These are phyloP conservation scores for Percopsis omiscomaycus DNA, from an alignment of 2,797 vertebrate species.

Conservation along the genomic window DNA sequence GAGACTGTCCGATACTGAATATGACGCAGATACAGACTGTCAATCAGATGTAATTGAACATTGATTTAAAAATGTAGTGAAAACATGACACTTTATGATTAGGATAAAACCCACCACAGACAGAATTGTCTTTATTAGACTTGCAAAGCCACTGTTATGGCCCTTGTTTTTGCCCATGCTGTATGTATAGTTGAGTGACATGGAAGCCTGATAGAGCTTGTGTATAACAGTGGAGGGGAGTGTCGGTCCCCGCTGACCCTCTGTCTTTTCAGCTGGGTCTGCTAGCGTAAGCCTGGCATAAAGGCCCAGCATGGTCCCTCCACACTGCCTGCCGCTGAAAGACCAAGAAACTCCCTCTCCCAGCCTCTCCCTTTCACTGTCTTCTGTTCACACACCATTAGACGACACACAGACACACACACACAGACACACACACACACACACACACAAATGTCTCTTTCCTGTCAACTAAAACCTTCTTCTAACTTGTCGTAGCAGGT, in stretches of 20 bases:
- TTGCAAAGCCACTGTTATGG: too few relatives aligned
- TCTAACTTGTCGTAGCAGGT: constrained; percentile 66
- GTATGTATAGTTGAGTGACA: background rate
- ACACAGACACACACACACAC: constrained; percentile 14
- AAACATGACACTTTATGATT: too few relatives aligned
- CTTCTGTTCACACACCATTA: constrained; percentile 16
- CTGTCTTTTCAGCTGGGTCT: constrained; percentile 60
- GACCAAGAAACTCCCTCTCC: constrained; percentile 54
- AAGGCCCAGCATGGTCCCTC: constrained; percentile 69
- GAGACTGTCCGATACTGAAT: too few relatives aligned
- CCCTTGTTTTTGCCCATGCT: too few relatives aligned
- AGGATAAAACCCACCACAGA: too few relatives aligned
- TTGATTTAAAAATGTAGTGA: too few relatives aligned
- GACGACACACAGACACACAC: background rate
- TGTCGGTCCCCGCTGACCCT: constrained; percentile 59
- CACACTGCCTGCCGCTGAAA: constrained; percentile 44
- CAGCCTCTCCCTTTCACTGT: constrained; percentile 63
- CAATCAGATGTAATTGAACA: too few relatives aligned
- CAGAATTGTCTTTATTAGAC: too few relatives aligned
- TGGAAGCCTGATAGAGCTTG: background rate
- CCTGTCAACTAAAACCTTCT: constrained; percentile 45
- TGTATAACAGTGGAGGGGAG: constrained; percentile 59
- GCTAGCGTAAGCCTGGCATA: constrained; percentile 62
- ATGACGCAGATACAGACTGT: too few relatives aligned
- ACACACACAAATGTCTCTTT: constrained; percentile 40